These are phyloP conservation scores for Carassius auratus DNA, from an alignment of 2,113 vertebrate species.

Conservation along the genomic window DNA sequence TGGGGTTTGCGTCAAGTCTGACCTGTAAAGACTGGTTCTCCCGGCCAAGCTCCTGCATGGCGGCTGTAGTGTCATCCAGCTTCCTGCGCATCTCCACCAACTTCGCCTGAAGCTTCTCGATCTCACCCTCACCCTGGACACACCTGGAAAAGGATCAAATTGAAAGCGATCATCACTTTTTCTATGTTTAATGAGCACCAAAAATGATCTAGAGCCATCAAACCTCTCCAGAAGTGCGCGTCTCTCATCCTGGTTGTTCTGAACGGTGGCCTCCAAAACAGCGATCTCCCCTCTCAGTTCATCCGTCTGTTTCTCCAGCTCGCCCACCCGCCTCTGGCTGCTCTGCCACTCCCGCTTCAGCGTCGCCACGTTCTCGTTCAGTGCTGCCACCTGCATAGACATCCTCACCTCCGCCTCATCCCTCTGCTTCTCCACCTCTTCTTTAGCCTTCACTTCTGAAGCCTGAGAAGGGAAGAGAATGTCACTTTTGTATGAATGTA, in stretches of 20 bases:
- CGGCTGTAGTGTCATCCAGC: conserved; percentile 94
- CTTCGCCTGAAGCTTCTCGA: conserved; percentile 95
- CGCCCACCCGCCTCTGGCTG: conserved; percentile 86
- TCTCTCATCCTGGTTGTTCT: conserved; percentile 97
- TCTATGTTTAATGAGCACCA: background rate
- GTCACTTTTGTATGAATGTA: background rate
- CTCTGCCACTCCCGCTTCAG: conserved; percentile 96
- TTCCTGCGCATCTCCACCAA: conserved; percentile 91
- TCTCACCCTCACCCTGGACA: conserved; percentile 96
- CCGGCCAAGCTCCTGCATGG: conserved; percentile 95
- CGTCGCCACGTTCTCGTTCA: conserved; percentile 94
- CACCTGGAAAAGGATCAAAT: conserved; percentile 74
- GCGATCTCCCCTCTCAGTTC: conserved; percentile 95
- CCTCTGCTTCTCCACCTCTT: conserved; percentile 79
- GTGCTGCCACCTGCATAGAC: conserved; percentile 86
- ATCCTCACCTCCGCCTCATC: conserved; percentile 88
- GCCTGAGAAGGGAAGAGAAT: conserved; percentile 66
- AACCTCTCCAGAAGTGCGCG: conserved; percentile 92
- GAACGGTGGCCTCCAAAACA: conserved; percentile 95
- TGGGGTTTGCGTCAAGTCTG: background rate
- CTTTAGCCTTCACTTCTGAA: conserved; percentile 83
- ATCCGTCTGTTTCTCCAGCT: conserved; percentile 95
- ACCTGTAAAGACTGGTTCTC: conserved; percentile 98
- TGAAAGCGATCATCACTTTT: background rate
- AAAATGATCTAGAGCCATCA: background rate